Base-by-base conservation (phyloP, 2,113 vertebrate species). In the Platysternon megacephalum region DNA sequence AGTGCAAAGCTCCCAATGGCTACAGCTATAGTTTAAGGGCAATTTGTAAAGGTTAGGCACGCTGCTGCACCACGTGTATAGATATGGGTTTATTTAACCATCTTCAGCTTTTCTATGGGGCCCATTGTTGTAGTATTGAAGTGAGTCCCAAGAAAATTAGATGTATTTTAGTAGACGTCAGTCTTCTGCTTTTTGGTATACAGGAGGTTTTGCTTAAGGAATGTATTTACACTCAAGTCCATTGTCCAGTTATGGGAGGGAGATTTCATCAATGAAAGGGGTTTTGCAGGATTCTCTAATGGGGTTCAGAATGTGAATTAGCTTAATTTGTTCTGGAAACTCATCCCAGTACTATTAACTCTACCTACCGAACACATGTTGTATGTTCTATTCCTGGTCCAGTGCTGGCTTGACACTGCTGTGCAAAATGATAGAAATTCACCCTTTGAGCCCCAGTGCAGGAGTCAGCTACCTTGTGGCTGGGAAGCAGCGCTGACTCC, bases 31-130 rank as follows among this genome's bases (percentile, higher is more conserved):
- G 24, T 68, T 32, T 53, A 49, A 84, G 49, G 58, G 39, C 44
- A 93, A 39, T 46, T 80, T 82, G 86, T 90, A 80, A 85, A 93
- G 95, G 48, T 4, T 68, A 91, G 13, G 1, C 21, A 79, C 53
- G 24, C 0, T 49, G 16, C 44, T 72, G 42, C 8, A 87, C 48
- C n/a, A 79, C 7, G 29, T 42, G 10, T 82, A 83, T 51, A 42
- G 19, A 21, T 85, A 51, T 8, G 58, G 29, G 82, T 49, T 44
- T 61, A 52, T 85, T 95, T 88, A 3, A 72, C 79, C 51, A 94
- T n/a, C 28, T 90, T 92, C 87, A 85, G 29, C 52, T 92, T 95
- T 96, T 94, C 52, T 92, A 87, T 79, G 46, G 81, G 79, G 82
- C 29, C 39, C 17, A 78, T 90, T 89, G 92, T 39, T 3, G 1